Evolutionary conservation across 2,888 invertebrate species (phyloP).

Genomic region (Coremacera marginata): DNA sequence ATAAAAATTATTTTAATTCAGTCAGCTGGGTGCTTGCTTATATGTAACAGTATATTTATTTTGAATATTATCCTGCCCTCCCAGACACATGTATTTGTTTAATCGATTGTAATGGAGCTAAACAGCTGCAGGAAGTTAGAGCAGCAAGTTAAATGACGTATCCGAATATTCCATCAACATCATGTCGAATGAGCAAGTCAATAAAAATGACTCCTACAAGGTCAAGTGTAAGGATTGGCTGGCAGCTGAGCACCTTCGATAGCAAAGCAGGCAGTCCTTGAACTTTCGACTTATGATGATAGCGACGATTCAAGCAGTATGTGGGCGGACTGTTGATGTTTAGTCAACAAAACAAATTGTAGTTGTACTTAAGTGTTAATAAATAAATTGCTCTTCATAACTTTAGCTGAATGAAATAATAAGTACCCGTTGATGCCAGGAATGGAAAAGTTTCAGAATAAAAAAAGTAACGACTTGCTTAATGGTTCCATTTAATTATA

Average conservation of each 20-base stretch:
- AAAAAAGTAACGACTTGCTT: no score
- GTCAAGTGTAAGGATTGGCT: slow-evolving; percentile 30
- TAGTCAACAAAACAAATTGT: neutral
- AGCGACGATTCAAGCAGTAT: neutral
- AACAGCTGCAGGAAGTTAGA: neutral
- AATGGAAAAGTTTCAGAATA: no score
- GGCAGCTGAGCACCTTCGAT: neutral
- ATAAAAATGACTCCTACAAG: slow-evolving; percentile 24
- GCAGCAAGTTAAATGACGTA: neutral
- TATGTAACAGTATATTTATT: neutral
- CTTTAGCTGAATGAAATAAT: no score
- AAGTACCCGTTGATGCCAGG: no score
- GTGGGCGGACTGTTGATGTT: slow-evolving; percentile 8
- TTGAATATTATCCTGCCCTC: neutral
- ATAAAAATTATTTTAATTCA: neutral
- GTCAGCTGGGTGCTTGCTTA: neutral
- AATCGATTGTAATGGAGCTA: slow-evolving; percentile 20
- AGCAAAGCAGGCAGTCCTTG: neutral
- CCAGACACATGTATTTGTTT: slow-evolving; percentile 19
- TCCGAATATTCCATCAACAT: slow-evolving; percentile 6
- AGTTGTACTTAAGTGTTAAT: neutral
- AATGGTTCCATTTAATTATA: no score
- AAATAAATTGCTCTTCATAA: no score
- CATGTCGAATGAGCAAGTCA: neutral
- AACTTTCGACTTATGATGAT: neutral